A percentile compares a stretch with the other conserved stretches of the same genome.
Evolutionary conservation across 2,888 invertebrate genomes (phyloP).

Genomic region (Rapana venosa): DNA sequence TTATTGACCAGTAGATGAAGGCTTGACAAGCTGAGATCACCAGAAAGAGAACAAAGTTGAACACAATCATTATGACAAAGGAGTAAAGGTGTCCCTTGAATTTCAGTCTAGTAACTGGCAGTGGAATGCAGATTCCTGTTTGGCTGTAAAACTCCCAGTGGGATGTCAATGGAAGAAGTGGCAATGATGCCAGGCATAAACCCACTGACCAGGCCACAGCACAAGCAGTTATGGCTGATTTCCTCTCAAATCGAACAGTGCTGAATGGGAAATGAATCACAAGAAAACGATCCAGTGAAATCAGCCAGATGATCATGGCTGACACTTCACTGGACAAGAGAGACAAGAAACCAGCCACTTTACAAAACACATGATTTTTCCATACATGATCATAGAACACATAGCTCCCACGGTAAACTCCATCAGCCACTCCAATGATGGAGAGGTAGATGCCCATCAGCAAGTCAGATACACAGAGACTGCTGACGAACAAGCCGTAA

Average conservation of each 20-base stretch:
- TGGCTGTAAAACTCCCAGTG: slow-evolving; percentile 66
- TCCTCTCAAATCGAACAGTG: slow-evolving; percentile 55
- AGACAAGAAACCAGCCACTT: slow-evolving; percentile 58
- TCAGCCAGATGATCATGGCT: slow-evolving; percentile 82
- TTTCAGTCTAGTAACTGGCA: slow-evolving; percentile 68
- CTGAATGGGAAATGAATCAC: slow-evolving; percentile 82
- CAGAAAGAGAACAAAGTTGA: slow-evolving; percentile 72
- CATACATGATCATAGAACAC: slow-evolving; percentile 33
- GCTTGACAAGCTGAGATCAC: slow-evolving; percentile 71
- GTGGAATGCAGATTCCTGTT: slow-evolving; percentile 73
- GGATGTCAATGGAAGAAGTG: slow-evolving; percentile 61
- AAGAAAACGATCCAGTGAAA: slow-evolving; percentile 83
- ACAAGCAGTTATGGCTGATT: slow-evolving; percentile 58
- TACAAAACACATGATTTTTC: slow-evolving; percentile 49
- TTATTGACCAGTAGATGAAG: slow-evolving; percentile 70
- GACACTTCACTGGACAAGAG: slow-evolving; percentile 82
- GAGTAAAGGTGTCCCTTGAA: slow-evolving; percentile 76
- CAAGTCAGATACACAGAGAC: slow-evolving; percentile 43
- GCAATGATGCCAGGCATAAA: slow-evolving; percentile 59
- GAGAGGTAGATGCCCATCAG: slow-evolving; percentile 47
- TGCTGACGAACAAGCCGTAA: slow-evolving; percentile 45
- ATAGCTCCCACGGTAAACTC: slow-evolving; percentile 36
- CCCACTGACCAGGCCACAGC: slow-evolving; percentile 60
- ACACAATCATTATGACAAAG: slow-evolving; percentile 71
- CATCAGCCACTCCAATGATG: slow-evolving; percentile 46